Conservation (phyloP, 2,888 invertebrate genomes). For the Brachypterus glaber region DNA sequence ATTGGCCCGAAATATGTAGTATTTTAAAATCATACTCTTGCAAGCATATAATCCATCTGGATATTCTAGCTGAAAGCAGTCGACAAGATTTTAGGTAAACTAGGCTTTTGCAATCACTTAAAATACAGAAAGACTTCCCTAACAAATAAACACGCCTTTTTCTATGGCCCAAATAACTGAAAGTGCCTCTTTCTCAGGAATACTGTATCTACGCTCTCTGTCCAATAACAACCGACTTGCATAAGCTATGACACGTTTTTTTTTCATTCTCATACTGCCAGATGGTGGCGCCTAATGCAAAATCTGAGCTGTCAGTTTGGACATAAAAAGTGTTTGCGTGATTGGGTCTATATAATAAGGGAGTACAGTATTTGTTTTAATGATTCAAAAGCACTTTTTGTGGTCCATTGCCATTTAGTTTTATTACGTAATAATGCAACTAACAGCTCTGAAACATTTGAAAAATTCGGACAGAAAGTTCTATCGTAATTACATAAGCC, state of each 20-base stretch:
- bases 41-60: no score
- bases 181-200: background rate
- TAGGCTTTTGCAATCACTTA: background rate
- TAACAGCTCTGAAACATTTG: conserved; percentile 7
- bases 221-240: background rate
- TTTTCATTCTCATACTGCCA: no score
- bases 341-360: no score
- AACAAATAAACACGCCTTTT: background rate
- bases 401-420: background rate
- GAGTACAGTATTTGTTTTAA: conserved; percentile 9
- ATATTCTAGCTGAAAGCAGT: background rate
- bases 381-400: background rate
- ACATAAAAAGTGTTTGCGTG: no score
- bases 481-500: conserved; percentile 1
- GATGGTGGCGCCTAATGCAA: no score
- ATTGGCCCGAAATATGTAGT: no score
- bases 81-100: background rate
- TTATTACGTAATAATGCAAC: conserved; percentile 1
- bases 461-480: background rate
- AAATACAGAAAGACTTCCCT: background rate
- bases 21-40: no score
- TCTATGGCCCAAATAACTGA: no score
- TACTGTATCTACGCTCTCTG: background rate
- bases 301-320: no score
- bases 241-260: no score